These are phyloP conservation scores for Eira barbara DNA, from an alignment of 2,113 vertebrate genomes.

Conservation along the genomic window DNA sequence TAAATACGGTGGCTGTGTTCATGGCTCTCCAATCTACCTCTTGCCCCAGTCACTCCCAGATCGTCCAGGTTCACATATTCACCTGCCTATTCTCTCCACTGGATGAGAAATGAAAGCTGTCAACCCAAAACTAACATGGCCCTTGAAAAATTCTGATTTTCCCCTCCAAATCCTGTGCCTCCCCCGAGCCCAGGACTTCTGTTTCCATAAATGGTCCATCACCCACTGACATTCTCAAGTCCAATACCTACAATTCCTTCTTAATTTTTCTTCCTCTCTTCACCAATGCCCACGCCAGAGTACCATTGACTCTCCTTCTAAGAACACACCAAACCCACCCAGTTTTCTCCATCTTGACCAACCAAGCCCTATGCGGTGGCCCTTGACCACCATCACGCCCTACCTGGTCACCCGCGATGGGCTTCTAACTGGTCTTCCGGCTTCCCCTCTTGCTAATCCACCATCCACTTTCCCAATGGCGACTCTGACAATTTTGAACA, in stretches of 20 bases:
- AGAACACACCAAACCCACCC: neutral
- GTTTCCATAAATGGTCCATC: neutral
- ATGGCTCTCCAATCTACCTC: neutral
- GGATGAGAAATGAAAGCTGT: neutral
- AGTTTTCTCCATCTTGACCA: neutral
- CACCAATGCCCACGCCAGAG: neutral
- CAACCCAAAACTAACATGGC: neutral
- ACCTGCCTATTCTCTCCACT: neutral
- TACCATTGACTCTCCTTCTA: neutral
- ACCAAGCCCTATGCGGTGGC: neutral
- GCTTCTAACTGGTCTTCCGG: too few species aligned
- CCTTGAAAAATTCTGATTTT: neutral
- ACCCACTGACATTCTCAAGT: neutral
- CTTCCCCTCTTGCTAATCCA: neutral
- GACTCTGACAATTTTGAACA: neutral
- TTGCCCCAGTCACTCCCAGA: too few species aligned
- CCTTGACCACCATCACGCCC: too few species aligned
- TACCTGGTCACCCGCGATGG: fast-evolving
- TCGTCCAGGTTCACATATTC: fast-evolving
- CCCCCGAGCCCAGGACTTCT: neutral
- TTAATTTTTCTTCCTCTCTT: neutral
- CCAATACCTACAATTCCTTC: neutral
- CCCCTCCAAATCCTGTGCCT: neutral
- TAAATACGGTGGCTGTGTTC: too few species aligned
- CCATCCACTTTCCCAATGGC: neutral